phyloP scores from a whole-genome alignment of 1,140 invertebrate genomes.

The Megalonaias nervosa region DNA sequence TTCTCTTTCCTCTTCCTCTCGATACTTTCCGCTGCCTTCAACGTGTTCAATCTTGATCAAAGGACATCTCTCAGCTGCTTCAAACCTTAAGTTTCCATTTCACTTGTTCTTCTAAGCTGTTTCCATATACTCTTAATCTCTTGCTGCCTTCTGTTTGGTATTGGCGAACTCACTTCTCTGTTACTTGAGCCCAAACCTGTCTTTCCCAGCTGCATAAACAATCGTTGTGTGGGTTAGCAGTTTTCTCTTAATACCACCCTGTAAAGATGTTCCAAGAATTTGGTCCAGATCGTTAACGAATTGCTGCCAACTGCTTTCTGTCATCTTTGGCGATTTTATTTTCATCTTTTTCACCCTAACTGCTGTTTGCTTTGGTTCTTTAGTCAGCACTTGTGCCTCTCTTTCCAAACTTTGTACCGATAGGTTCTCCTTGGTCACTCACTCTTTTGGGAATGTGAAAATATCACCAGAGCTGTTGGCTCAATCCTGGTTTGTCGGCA shows the following conservation, averaged over 20 bases:
- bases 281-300: neutral
- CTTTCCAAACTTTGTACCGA: neutral
- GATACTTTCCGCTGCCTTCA: neutral
- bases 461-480: neutral
- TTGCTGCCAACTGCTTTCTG: too few relatives aligned
- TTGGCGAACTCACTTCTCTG: too few relatives aligned
- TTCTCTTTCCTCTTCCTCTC: neutral
- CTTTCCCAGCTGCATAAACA: neutral
- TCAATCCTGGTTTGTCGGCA: too few relatives aligned
- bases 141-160: too few relatives aligned
- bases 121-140: too few relatives aligned
- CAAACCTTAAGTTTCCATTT: constrained; percentile 7
- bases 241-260: constrained; percentile 2
- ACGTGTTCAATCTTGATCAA: neutral
- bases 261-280: constrained; percentile 2
- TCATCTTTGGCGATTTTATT: too few relatives aligned
- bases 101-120: neutral
- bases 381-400: too few relatives aligned
- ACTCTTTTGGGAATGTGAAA: neutral
- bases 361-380: too few relatives aligned
- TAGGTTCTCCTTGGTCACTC: neutral
- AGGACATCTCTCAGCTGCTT: neutral
- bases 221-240: neutral
- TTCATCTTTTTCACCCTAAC: too few relatives aligned
- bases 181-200: constrained; percentile 6